A percentile compares a stretch with the other conserved stretches of the same genome.
These are phyloP conservation scores for Iguana delicatissima DNA, from an alignment of 2,797 vertebrate genomes.

Conservation along the genomic window DNA sequence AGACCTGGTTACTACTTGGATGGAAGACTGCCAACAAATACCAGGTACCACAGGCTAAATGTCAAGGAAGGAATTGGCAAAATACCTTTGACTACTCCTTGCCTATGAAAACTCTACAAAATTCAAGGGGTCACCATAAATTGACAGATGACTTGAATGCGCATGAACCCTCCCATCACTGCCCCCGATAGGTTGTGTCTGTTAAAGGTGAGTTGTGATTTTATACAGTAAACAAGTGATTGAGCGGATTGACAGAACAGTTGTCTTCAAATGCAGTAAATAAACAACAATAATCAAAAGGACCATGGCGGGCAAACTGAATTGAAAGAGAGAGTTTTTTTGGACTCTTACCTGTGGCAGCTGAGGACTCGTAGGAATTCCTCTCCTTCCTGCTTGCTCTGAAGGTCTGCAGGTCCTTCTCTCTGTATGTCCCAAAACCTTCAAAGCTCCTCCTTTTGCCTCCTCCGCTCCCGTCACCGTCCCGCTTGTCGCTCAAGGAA, in stretches of 20 bases:
- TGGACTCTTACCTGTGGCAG: constrained; percentile 87
- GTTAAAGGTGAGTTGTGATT: background rate
- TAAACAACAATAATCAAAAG: background rate
- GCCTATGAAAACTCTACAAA: too few species aligned
- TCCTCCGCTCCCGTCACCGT: constrained; percentile 84
- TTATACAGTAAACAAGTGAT: background rate
- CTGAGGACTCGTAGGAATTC: constrained; percentile 82
- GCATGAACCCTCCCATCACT: too few species aligned
- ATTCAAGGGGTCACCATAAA: too few species aligned
- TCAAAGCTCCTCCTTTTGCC: constrained; percentile 89
- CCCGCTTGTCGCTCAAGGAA: constrained; percentile 81
- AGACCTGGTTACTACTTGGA: too few species aligned
- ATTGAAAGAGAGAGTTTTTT: background rate
- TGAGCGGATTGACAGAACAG: background rate
- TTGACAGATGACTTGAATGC: too few species aligned
- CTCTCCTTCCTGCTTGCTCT: constrained; percentile 88
- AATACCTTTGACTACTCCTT: too few species aligned
- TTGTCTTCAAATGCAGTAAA: background rate
- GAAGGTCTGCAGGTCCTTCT: constrained; percentile 92
- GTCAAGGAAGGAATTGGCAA: too few species aligned
- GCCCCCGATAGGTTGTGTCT: background rate
- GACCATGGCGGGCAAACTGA: background rate
- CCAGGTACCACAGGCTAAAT: too few species aligned
- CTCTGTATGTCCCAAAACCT: constrained; percentile 91
- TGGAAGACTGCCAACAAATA: too few species aligned